Evolutionary conservation across 2,888 invertebrate species (phyloP), one percentile per base, ranked within the genome.

Genomic region (Dorcus parallelipipedus): DNA sequence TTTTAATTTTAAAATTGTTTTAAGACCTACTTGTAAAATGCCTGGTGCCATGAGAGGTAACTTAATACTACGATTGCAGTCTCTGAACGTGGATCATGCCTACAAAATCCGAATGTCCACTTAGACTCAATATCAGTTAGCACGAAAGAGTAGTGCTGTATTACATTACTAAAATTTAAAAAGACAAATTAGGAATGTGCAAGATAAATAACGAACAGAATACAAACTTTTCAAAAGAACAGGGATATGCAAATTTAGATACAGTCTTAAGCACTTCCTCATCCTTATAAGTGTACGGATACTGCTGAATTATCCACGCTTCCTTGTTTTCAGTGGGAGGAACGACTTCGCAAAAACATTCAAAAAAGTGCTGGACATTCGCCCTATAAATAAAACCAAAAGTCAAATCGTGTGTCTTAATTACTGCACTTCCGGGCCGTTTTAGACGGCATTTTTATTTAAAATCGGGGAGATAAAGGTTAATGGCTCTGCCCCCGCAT

Each of bases 61-160:
- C 97, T 97, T 67, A 91, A 81, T 66, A 94, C 79, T 49, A 94
- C 89, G 75, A 93, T 81, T 59, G 95, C 92, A 17, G 92, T 91
- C 74, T 93, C 88, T 23, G 90, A 87, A 75, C 91, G 90, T 4
- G 96, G 93, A 76, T 97, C 94, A 78, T 95, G 95, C 26, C 98
- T 89, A 78, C 97, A 97, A 80, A 95, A 98, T 65, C 97, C 97
- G 82, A 95, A 99, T 41, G 95, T 95, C 87, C 95, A 97, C 81
- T 95, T 95, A 26, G 96, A 94, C 76, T 96, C 95, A 69, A 90
- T 85, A 69, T 93, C 95, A 23, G 98, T 99, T 73, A 98, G 81
- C 52, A 97, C 97, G 81, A 98, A 99, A 26, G 97, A 97, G 79
- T 96, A 99, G 72, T 95, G 91, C 78, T 97, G 95, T 57, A 97